Conservation (phyloP, 1,140 invertebrate species). For the Megathymus violae region DNA sequence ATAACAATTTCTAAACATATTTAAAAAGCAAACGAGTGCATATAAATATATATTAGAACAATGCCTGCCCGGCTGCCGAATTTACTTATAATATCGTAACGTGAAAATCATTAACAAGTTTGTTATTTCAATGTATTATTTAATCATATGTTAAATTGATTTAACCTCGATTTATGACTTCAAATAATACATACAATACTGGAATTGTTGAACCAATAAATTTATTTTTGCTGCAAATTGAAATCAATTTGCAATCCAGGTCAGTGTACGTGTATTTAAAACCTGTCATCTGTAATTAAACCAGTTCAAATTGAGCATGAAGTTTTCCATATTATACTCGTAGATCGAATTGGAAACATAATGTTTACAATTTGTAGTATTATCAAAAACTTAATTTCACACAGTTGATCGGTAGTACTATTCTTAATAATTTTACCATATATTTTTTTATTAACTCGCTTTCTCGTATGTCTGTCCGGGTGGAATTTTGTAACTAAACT, state of each 20-base stretch:
- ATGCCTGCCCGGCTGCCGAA: too few relatives aligned
- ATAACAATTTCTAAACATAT: too few relatives aligned
- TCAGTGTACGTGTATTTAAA: slow-evolving; percentile 27
- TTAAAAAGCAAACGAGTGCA: too few relatives aligned
- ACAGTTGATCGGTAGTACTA: too few relatives aligned
- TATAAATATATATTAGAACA: too few relatives aligned
- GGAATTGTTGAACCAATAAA: not conserved
- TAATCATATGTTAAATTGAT: not conserved
- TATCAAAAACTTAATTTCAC: too few relatives aligned
- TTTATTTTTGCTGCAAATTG: slow-evolving; percentile 12
- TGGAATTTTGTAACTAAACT: too few relatives aligned
- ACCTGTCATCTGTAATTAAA: slow-evolving; percentile 26
- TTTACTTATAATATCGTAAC: too few relatives aligned
- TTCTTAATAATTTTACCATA: too few relatives aligned
- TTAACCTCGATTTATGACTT: not conserved
- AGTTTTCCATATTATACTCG: slow-evolving; percentile 13
- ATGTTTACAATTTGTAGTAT: too few relatives aligned
- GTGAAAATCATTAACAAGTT: not conserved
- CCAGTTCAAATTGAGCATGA: slow-evolving; percentile 9
- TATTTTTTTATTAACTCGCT: too few relatives aligned
- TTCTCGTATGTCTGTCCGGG: too few relatives aligned
- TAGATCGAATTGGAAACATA: not conserved
- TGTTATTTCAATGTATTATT: not conserved
- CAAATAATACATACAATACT: not conserved
- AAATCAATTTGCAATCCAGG: slow-evolving; percentile 23